These are phyloP conservation scores for Scrobipalpa costella DNA, from an alignment of 2,888 invertebrate genomes.

Conservation along the genomic window DNA sequence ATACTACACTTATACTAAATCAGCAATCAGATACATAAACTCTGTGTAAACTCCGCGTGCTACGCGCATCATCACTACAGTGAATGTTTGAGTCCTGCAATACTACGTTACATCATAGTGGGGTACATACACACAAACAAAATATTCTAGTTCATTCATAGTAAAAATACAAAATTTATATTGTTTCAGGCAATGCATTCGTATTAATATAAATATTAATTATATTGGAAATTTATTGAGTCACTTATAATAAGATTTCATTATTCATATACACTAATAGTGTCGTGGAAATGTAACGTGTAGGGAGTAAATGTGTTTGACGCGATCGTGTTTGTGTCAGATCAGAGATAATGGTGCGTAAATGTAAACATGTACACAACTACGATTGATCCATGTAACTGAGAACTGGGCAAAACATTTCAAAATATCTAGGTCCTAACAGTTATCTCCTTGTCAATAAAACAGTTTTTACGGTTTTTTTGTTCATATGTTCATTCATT, in stretches of 20 bases:
- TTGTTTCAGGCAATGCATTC: background rate
- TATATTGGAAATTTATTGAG: background rate
- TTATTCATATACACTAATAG: background rate
- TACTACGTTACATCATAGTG: background rate
- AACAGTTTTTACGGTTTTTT: too few species aligned
- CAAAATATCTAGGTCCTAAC: too few species aligned
- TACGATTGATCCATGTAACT: too few species aligned
- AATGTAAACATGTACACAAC: too few species aligned
- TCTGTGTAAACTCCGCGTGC: background rate
- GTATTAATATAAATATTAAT: background rate
- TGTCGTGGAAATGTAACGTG: background rate
- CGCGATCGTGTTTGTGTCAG: too few species aligned
- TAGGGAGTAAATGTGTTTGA: background rate
- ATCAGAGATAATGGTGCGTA: too few species aligned
- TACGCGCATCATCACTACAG: background rate
- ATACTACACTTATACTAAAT: slow-evolving; percentile 15
- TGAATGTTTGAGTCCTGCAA: background rate
- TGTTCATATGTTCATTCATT: too few species aligned
- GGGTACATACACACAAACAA: background rate
- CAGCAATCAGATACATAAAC: background rate
- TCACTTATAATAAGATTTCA: background rate
- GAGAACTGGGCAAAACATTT: too few species aligned
- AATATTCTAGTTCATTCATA: slow-evolving; percentile 3
- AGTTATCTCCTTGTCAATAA: too few species aligned
- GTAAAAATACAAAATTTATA: slow-evolving; percentile 3